Evolutionary conservation across 1,140 invertebrate species (phyloP).

Genomic region (Pentalonia nigronervosa): DNA sequence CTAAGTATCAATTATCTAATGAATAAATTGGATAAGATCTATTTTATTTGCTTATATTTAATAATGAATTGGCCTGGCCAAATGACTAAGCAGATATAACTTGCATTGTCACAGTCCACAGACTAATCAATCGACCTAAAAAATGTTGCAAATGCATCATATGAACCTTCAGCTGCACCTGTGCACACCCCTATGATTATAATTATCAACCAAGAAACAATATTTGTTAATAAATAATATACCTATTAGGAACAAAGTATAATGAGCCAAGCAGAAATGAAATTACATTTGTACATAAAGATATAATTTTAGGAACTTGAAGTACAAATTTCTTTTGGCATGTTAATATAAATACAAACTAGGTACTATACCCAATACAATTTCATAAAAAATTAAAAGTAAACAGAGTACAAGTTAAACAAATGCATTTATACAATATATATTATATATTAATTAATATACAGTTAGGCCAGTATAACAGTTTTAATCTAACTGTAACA

Average conservation of each 20-base stretch:
- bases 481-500: conserved; percentile 5
- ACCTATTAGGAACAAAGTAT: not conserved
- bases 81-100: too few relatives aligned
- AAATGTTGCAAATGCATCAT: too few relatives aligned
- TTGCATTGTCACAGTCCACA: too few relatives aligned
- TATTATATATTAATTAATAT: not conserved
- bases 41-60: too few relatives aligned
- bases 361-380: not conserved
- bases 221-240: not conserved
- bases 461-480: not conserved
- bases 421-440: not conserved
- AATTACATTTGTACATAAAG: too few relatives aligned
- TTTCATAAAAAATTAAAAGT: not conserved
- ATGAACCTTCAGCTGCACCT: too few relatives aligned
- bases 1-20: too few relatives aligned
- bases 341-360: not conserved
- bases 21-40: too few relatives aligned
- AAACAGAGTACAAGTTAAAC: too few relatives aligned
- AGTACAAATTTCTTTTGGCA: not conserved
- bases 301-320: too few relatives aligned
- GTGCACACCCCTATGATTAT: not conserved
- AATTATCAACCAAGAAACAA: not conserved
- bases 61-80: too few relatives aligned
- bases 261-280: not conserved
- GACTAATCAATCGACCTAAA: too few relatives aligned